Evolutionary conservation across 1,140 invertebrate genomes (phyloP).

Genomic region (Propsilocerus akamusi): DNA sequence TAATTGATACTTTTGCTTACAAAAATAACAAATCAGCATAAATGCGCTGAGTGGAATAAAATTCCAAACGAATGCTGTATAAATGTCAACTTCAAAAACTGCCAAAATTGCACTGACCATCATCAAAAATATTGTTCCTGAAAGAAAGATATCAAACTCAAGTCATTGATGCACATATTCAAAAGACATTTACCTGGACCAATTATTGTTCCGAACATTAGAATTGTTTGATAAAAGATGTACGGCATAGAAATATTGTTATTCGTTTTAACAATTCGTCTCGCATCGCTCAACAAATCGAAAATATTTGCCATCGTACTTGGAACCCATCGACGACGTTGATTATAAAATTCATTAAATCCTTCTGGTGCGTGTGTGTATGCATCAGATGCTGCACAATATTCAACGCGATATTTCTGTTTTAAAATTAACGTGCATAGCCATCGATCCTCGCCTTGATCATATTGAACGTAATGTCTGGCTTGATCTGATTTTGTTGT

Average conservation of each 20-base stretch:
- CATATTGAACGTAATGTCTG: constrained; percentile 78
- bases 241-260: constrained; percentile 72
- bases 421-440: constrained; percentile 71
- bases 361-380: constrained; percentile 79
- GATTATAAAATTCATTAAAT: constrained; percentile 77
- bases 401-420: constrained; percentile 74
- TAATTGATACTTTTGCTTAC: constrained; percentile 55
- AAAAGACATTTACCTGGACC: constrained; percentile 12
- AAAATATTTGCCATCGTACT: constrained; percentile 79
- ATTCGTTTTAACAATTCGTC: constrained; percentile 57
- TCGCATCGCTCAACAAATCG: constrained; percentile 55
- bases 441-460: constrained; percentile 82
- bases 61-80: constrained; percentile 60
- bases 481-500: constrained; percentile 62
- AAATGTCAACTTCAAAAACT: constrained; percentile 59
- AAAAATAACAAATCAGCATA: constrained; percentile 51
- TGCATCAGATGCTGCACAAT: constrained; percentile 81
- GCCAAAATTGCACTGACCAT: constrained; percentile 73
- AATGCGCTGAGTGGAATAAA: constrained; percentile 55
- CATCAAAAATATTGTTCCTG: constrained; percentile 79
- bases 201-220: constrained; percentile 27
- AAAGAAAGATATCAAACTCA: constrained; percentile 27
- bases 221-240: constrained; percentile 57
- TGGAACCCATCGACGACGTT: constrained; percentile 72
- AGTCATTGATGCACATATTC: too few species aligned